Evolutionary conservation across 2,797 vertebrate genomes (phyloP).

Genomic region (Anguilla marmorata): DNA sequence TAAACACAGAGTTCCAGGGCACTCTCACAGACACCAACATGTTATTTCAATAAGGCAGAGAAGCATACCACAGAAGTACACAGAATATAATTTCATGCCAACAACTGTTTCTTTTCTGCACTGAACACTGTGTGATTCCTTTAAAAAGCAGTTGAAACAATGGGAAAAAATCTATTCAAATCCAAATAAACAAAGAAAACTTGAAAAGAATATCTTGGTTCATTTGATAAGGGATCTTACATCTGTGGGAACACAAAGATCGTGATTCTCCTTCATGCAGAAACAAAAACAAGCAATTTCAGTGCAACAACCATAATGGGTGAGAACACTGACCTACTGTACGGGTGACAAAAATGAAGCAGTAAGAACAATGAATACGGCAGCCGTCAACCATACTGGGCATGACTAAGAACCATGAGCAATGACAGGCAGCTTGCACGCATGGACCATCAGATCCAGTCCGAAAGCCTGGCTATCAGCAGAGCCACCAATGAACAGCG

Average conservation of each 20-base stretch:
- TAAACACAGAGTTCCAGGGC: background rate
- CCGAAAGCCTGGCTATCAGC: background rate
- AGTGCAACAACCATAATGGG: background rate
- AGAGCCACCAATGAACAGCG: background rate
- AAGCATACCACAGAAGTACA: background rate
- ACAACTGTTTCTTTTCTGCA: background rate
- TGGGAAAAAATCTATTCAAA: background rate
- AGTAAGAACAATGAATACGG: background rate
- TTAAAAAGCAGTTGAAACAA: background rate
- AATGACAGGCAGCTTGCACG: background rate
- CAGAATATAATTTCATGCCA: background rate
- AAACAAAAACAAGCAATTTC: background rate
- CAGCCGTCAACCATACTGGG: background rate
- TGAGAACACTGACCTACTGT: background rate
- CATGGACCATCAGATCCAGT: background rate
- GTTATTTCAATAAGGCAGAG: background rate
- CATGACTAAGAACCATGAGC: background rate
- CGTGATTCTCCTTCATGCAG: background rate
- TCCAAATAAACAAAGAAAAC: background rate
- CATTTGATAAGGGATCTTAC: background rate
- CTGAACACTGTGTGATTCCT: background rate
- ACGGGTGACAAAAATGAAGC: background rate
- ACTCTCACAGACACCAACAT: background rate
- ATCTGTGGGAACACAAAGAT: background rate
- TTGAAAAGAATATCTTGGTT: background rate